Evolutionary conservation across 2,888 invertebrate species (phyloP).

Genomic region (Nephrotoma guestfalica): DNA sequence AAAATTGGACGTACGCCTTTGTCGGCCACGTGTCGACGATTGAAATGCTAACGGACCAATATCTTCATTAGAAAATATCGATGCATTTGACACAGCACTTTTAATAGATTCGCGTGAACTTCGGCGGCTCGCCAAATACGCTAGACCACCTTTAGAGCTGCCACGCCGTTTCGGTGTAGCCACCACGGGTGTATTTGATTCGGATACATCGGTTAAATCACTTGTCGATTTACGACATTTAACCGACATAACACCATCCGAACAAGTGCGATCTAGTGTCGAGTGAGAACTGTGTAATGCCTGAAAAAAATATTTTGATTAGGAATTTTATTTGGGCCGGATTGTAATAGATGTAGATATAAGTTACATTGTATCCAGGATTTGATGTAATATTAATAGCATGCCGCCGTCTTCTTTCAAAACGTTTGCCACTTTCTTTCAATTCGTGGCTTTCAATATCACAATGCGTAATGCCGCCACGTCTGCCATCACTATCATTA

Average conservation of each 20-base stretch:
- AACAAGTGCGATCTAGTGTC: slow-evolving; percentile 31
- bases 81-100: slow-evolving; percentile 52
- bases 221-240: slow-evolving; percentile 60
- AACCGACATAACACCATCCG: slow-evolving; percentile 29
- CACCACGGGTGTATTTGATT: slow-evolving; percentile 28
- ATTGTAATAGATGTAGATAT: not conserved
- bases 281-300: slow-evolving; percentile 31
- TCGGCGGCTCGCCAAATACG: slow-evolving; percentile 72
- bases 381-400: slow-evolving; percentile 34
- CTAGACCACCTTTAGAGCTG: slow-evolving; percentile 44
- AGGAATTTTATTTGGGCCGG: not conserved
- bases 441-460: not conserved
- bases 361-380: slow-evolving; percentile 28
- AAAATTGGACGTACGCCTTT: slow-evolving; percentile 73
- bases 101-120: slow-evolving; percentile 59
- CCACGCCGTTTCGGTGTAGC: slow-evolving; percentile 46
- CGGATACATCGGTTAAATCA: slow-evolving; percentile 49
- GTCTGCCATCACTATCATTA: not conserved
- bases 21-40: slow-evolving; percentile 59
- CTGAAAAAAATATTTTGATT: slow-evolving; percentile 12
- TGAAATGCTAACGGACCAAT: slow-evolving; percentile 69
- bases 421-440: not conserved
- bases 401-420: slow-evolving; percentile 20
- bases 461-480: not conserved
- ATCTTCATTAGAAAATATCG: slow-evolving; percentile 55